Conservation (phyloP, 1,140 invertebrate species). For the Odontomachus brunneus region DNA sequence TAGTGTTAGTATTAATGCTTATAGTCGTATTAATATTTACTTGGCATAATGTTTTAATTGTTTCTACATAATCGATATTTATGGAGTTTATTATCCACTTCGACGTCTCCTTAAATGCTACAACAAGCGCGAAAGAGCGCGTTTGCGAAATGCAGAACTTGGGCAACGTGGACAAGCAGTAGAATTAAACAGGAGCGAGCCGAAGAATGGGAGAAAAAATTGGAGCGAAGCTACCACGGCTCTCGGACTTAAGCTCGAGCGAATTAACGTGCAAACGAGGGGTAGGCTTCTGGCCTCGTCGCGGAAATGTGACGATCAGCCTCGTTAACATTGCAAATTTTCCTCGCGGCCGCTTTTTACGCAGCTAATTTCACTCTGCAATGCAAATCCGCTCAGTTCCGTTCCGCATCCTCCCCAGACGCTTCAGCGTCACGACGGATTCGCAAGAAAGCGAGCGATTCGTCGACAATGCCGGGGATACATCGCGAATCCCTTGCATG, state of each 20-base stretch:
- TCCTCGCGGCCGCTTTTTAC: conserved; percentile 63
- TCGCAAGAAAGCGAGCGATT: conserved; percentile 24
- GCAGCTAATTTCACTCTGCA: conserved; percentile 74
- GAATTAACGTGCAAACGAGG: conserved; percentile 69
- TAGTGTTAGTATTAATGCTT: too few species aligned
- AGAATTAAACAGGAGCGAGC: not conserved
- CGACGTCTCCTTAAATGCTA: too few species aligned
- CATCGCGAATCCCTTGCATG: not conserved
- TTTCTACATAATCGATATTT: too few species aligned
- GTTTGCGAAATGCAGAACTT: not conserved
- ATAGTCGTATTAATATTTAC: too few species aligned
- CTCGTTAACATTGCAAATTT: conserved; percentile 78
- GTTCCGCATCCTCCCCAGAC: not conserved
- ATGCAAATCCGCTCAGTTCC: conserved; percentile 76
- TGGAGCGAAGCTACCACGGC: not conserved
- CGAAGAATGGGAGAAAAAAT: not conserved
- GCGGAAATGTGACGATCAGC: conserved; percentile 62
- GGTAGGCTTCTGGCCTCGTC: conserved; percentile 50
- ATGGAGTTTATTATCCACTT: too few species aligned
- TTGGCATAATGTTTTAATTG: too few species aligned
- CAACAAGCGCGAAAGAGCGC: not conserved
- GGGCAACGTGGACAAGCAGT: not conserved
- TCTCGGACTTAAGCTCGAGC: conserved; percentile 30
- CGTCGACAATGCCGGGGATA: not conserved
- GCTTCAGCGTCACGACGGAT: conserved; percentile 5